A percentile compares a stretch with the other conserved stretches of the same genome.
Conservation (phyloP, 30 jellyfish, hydroid and myxozoan genomes). For the Hydra vulgaris region DNA sequence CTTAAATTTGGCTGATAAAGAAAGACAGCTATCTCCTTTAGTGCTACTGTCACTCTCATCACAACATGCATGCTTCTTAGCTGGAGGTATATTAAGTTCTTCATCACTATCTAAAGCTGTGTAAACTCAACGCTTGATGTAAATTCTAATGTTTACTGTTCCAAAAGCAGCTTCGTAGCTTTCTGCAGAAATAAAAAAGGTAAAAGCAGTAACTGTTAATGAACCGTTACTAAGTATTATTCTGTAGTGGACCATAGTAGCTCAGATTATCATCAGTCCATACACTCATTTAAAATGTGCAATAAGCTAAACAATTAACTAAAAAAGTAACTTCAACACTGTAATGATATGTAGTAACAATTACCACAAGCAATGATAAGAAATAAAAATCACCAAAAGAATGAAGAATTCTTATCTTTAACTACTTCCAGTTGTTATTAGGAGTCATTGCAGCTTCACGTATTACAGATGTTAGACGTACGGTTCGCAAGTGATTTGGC, state of each 20-base stretch:
- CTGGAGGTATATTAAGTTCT: no score
- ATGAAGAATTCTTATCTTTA: not conserved
- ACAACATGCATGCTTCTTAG: no score
- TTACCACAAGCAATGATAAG: not conserved
- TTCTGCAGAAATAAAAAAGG: not conserved
- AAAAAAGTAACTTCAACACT: not conserved
- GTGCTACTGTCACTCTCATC: no score
- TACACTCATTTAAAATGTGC: not conserved
- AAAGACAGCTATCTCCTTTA: no score
- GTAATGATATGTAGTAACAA: not conserved
- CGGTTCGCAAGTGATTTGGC: not conserved
- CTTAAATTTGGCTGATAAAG: no score
- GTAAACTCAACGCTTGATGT: no score
- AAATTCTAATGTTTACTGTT: not conserved
- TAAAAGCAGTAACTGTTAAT: not conserved
- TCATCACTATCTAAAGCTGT: no score
- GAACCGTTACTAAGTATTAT: not conserved
- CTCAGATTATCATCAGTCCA: not conserved
- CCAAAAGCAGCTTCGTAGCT: not conserved
- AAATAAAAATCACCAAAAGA: not conserved
- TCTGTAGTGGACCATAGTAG: not conserved
- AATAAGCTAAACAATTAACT: not conserved
- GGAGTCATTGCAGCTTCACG: not conserved
- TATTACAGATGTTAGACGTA: not conserved
- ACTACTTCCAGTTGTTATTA: not conserved